phyloP scores from a whole-genome alignment of 30 jellyfish, hydroid and myxozoan genomes.

The Calvadosia cruxmelitensis region DNA sequence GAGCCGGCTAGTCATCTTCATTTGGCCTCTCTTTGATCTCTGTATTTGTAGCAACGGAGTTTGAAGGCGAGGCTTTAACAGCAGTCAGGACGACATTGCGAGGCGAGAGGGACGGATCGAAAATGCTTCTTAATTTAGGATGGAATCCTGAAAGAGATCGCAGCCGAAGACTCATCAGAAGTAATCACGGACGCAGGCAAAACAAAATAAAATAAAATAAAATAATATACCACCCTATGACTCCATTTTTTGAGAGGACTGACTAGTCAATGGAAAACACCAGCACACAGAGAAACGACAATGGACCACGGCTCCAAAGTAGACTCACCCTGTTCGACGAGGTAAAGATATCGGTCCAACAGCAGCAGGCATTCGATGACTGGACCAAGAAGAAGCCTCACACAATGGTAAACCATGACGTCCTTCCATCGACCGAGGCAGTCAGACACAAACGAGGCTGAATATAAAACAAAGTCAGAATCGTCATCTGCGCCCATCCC shows the following conservation, averaged over 20 bases:
- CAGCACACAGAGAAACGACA: too few relatives aligned
- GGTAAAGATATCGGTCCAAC: slow-evolving; percentile 35
- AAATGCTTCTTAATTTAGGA: slow-evolving; percentile 39
- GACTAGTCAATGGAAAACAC: too few relatives aligned
- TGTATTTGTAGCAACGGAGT: too few relatives aligned
- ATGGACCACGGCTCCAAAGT: too few relatives aligned
- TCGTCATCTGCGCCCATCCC: too few relatives aligned
- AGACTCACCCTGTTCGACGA: slow-evolving; percentile 53
- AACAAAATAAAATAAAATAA: not conserved
- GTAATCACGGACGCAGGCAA: too few relatives aligned
- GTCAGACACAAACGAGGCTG: not conserved
- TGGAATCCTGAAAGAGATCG: slow-evolving; percentile 29
- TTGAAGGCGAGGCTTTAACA: too few relatives aligned
- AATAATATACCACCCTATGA: not conserved
- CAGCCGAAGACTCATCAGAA: too few relatives aligned
- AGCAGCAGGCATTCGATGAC: slow-evolving; percentile 64
- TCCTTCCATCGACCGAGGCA: slow-evolving; percentile 45
- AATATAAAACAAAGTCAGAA: too few relatives aligned
- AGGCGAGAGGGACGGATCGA: slow-evolving; percentile 77
- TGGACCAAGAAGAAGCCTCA: slow-evolving; percentile 74
- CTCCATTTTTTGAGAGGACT: too few relatives aligned
- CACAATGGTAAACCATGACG: slow-evolving; percentile 47
- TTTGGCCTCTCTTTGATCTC: too few relatives aligned
- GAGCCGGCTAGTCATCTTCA: too few relatives aligned
- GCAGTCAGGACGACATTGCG: slow-evolving; percentile 67